Evolutionary conservation across 2,797 vertebrate genomes (phyloP).

Genomic region (Sebastes umbrosus): DNA sequence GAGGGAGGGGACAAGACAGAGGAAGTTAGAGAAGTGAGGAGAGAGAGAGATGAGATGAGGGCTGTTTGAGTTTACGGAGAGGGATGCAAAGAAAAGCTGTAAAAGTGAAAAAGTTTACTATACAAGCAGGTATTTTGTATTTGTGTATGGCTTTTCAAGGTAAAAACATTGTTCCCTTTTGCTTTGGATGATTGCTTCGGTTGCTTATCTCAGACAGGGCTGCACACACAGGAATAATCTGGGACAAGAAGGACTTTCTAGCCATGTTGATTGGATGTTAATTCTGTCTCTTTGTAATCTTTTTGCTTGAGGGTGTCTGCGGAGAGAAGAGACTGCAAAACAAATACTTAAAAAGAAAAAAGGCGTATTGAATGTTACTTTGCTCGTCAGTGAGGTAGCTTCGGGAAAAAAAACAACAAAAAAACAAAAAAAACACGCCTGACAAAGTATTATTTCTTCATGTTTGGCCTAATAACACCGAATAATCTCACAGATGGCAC

Average conservation of each 20-base stretch:
- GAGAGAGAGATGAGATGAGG: background rate
- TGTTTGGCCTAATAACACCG: conserved; percentile 5
- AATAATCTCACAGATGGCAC: background rate
- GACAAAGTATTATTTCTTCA: background rate
- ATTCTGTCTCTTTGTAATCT: conserved; percentile 38
- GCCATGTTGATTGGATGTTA: conserved; percentile 26
- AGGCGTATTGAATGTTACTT: background rate
- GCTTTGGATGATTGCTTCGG: conserved; percentile 6
- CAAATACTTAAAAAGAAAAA: background rate
- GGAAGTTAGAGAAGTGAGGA: conserved; percentile 6
- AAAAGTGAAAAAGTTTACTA: background rate
- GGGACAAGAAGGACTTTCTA: conserved; percentile 20
- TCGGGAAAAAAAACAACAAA: background rate
- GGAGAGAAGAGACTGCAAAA: conserved; percentile 23
- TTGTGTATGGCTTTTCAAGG: background rate
- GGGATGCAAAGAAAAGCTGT: background rate
- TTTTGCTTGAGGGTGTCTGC: background rate
- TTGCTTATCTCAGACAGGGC: conserved; percentile 16
- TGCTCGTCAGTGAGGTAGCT: background rate
- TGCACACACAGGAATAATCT: conserved; percentile 33
- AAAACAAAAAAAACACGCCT: fast-evolving
- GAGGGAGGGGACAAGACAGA: background rate
- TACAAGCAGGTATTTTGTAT: conserved; percentile 4
- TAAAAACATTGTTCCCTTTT: conserved; percentile 7
- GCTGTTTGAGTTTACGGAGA: background rate